Evolutionary conservation across 2,888 invertebrate genomes (phyloP).

Genomic region (Eremobia ochroleuca): DNA sequence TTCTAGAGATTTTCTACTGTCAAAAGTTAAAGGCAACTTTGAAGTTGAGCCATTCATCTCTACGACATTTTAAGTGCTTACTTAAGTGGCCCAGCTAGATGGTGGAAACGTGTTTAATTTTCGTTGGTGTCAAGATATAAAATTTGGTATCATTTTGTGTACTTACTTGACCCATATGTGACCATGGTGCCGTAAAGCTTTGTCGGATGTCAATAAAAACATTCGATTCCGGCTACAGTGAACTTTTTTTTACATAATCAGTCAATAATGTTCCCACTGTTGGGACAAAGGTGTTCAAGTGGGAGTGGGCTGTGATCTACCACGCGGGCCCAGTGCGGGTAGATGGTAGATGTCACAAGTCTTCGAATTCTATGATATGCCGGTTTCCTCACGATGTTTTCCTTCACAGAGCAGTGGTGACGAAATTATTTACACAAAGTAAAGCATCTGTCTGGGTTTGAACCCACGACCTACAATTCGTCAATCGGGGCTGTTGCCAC

Average conservation of each 20-base stretch:
- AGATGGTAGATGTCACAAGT: too few relatives aligned
- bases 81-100: constrained; percentile 77
- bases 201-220: neutral
- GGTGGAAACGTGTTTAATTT: constrained; percentile 81
- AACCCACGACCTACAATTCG: neutral
- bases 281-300: too few relatives aligned
- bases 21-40: constrained; percentile 77
- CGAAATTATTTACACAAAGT: too few relatives aligned
- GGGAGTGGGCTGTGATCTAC: too few relatives aligned
- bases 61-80: constrained; percentile 85
- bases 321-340: neutral
- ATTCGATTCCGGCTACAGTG: neutral
- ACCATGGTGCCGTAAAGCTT: neutral
- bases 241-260: too few relatives aligned
- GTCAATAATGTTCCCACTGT: too few relatives aligned
- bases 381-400: neutral
- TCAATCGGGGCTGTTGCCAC: too few relatives aligned
- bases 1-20: constrained; percentile 72
- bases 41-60: constrained; percentile 82
- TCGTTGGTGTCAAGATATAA: constrained; percentile 35
- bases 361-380: too few relatives aligned
- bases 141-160: constrained; percentile 15
- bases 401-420: neutral
- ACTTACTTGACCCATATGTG: neutral
- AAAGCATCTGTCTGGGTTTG: neutral